Evolutionary conservation across 2,113 vertebrate species (phyloP).

Genomic region (Cranoglanis bouderius): DNA sequence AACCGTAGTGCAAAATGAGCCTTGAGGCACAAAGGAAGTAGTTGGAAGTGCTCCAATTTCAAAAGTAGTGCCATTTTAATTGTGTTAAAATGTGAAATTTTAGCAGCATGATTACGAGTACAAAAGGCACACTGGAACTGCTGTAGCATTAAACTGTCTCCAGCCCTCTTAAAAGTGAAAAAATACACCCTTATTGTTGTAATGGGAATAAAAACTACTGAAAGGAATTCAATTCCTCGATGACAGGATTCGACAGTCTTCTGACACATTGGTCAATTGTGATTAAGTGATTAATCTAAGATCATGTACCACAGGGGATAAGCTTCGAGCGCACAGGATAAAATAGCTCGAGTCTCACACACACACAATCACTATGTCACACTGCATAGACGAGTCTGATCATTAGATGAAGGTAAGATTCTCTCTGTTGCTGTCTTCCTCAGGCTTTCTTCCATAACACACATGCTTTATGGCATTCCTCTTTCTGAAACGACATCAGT

Average conservation of each 20-base stretch:
- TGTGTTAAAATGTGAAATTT: background rate
- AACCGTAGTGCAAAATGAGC: background rate
- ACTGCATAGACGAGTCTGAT: background rate
- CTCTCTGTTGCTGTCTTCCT: background rate
- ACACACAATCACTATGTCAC: background rate
- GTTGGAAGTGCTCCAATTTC: background rate
- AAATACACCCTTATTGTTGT: background rate
- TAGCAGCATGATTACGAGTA: background rate
- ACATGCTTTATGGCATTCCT: background rate
- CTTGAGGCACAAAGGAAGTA: background rate
- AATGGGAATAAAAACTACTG: background rate
- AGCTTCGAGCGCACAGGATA: slow-evolving; percentile 5
- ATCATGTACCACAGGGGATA: background rate
- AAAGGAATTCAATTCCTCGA: slow-evolving; percentile 6
- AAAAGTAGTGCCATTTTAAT: background rate
- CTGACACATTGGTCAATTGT: background rate
- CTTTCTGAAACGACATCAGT: slow-evolving; percentile 11
- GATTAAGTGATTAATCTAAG: slow-evolving; percentile 14
- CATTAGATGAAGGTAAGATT: slow-evolving; percentile 9
- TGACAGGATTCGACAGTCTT: slow-evolving; percentile 27
- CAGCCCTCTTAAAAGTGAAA: background rate
- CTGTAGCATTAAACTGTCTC: background rate
- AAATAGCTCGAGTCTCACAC: background rate
- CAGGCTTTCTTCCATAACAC: background rate
- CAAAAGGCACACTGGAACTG: background rate